Evolutionary conservation across 2,888 invertebrate species (phyloP), one percentile per base, ranked within the genome.

Genomic region (Anodontia alba): DNA sequence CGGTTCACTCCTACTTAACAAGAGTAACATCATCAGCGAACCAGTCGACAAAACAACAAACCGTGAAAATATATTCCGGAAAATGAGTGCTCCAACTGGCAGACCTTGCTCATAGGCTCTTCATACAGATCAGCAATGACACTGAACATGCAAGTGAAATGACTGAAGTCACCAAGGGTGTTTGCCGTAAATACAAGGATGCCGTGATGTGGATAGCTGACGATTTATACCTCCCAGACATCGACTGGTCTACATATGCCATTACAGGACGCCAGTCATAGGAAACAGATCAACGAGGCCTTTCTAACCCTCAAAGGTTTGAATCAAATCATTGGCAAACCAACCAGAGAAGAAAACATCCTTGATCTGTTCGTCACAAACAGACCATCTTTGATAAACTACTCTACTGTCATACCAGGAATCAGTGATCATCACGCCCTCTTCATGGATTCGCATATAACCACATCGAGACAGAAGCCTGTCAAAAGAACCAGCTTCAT

Each of bases 101-200:
- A 42, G 42, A 42, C 42, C 15, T n/a, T n/a, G n/a, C n/a, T n/a
- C n/a, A n/a, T n/a, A n/a, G n/a, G 75, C 42, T 70, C 71, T 70
- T 31, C 46, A n/a, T 80, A 72, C 29, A 43, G 72, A 36, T 71
- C 75, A 76, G 71, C 38, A 70, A 71, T 33, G 49, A 80, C 31
- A 29, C 23, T 57, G 29, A 62, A 46, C 46, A n/a, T 46, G 33
- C 43, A 0, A 20, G n/a, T 10, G 51, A 51, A n/a, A 10, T 51
- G 10, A n/a, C n/a, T 7, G 20, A 51, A 7, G 51, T 51, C 15
- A 51, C n/a, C 51, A 12, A n/a, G 51, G n/a, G n/a, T 8, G 51
- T 51, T 12, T 51, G 51, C 23, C 20, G n/a, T n/a, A 51, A 51
- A 51, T 51, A 51, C 51, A 51, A 51, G 20, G 51, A 51, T 12